phyloP scores from a whole-genome alignment of 1,140 invertebrate genomes.

The Trichogramma pretiosum region DNA sequence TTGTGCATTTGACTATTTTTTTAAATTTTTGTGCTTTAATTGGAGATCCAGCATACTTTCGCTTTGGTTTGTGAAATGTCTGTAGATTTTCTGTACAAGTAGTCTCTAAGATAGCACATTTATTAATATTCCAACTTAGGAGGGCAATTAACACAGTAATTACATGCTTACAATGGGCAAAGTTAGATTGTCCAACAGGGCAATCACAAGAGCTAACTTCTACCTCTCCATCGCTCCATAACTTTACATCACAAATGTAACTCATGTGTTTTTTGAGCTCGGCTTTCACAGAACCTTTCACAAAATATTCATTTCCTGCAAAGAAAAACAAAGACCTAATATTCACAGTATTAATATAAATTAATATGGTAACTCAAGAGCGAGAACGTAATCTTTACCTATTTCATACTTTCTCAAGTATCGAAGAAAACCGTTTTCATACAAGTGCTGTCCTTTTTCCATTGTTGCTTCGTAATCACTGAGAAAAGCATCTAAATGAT shows the following conservation, averaged over 20 bases:
- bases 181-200: not conserved
- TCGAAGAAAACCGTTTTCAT: not conserved
- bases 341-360: not conserved
- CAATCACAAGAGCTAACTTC: not conserved
- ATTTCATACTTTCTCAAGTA: not conserved
- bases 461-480: not conserved
- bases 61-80: not conserved
- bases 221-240: not conserved
- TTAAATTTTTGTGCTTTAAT: no score
- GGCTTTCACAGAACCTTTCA: not conserved
- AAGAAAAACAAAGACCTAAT: no score
- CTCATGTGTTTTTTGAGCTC: not conserved
- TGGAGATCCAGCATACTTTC: not conserved
- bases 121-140: not conserved
- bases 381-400: not conserved
- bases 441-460: not conserved
- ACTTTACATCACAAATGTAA: not conserved
- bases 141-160: not conserved
- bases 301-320: not conserved
- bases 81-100: not conserved
- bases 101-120: not conserved
- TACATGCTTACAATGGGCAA: slow-evolving; percentile 3
- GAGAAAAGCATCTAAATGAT: not conserved
- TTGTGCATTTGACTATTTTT: no score
- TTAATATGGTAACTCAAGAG: not conserved